Conservation (phyloP, 2,113 vertebrate species). For the Pandion haliaetus region DNA sequence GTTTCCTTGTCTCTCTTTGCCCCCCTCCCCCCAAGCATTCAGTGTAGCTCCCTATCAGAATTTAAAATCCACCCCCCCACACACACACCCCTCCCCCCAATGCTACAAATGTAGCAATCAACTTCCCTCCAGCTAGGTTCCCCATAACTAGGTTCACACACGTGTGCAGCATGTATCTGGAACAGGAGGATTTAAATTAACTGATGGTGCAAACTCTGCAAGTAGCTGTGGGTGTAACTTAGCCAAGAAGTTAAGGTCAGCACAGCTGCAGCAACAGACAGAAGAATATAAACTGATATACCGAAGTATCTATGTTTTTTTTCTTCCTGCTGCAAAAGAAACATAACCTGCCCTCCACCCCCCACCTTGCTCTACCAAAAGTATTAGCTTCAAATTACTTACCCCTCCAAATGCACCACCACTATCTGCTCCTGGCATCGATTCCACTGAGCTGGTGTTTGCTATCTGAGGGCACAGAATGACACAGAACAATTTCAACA, state of each 20-base stretch:
- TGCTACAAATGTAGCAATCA: not conserved
- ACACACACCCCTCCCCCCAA: too few relatives aligned
- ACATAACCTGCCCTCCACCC: not conserved
- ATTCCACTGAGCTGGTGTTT: conserved; percentile 54
- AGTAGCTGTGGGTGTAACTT: not conserved
- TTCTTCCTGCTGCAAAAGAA: not conserved
- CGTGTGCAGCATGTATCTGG: too few relatives aligned
- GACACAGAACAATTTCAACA: not conserved
- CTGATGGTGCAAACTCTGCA: not conserved
- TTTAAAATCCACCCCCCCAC: not conserved
- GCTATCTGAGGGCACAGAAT: conserved; percentile 44
- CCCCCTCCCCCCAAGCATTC: not conserved
- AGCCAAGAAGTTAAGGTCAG: not conserved
- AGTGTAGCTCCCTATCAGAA: not conserved
- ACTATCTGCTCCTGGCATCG: conserved; percentile 42
- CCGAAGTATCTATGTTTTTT: not conserved
- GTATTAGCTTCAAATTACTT: conserved; percentile 26
- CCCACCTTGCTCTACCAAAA: not conserved
- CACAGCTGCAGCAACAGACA: not conserved
- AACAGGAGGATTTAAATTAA: not conserved
- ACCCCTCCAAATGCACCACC: conserved; percentile 59
- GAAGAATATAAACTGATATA: not conserved
- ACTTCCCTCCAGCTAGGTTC: not conserved
- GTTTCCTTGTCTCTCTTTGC: not conserved
- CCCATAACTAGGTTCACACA: not conserved